A percentile compares a stretch with the other conserved stretches of the same genome.
Conservation (phyloP, 2,113 vertebrate genomes). For the Tichodroma muraria region DNA sequence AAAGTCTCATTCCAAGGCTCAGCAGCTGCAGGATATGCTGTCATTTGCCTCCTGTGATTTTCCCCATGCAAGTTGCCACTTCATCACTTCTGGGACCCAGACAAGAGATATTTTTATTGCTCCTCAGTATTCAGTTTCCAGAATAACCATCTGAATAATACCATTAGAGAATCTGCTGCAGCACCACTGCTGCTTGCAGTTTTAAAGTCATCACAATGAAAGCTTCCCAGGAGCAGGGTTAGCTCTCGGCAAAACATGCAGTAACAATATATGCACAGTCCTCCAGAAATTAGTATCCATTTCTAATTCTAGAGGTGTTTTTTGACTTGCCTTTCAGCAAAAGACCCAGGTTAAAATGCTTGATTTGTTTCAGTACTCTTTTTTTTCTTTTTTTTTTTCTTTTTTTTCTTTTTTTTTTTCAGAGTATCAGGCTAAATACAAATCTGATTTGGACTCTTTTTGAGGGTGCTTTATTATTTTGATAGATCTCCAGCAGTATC, state of each 20-base stretch:
- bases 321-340: background rate
- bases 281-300: background rate
- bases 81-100: background rate
- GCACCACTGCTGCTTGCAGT: background rate
- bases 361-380: background rate
- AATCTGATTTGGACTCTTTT: background rate
- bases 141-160: background rate
- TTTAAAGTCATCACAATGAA: background rate
- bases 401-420: accelerated
- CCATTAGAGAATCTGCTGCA: background rate
- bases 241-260: background rate
- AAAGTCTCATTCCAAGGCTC: background rate
- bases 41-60: background rate
- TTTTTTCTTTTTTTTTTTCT: accelerated
- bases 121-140: background rate
- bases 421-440: background rate
- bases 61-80: background rate
- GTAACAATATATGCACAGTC: background rate
- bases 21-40: background rate
- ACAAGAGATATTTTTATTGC: background rate
- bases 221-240: background rate
- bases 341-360: background rate
- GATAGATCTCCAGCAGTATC: background rate
- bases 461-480: background rate
- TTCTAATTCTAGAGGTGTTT: background rate